A percentile compares a stretch with the other conserved stretches of the same genome.
These are phyloP conservation scores for Tragelaphus eurycerus DNA, from an alignment of 2,797 vertebrate species.

Conservation along the genomic window DNA sequence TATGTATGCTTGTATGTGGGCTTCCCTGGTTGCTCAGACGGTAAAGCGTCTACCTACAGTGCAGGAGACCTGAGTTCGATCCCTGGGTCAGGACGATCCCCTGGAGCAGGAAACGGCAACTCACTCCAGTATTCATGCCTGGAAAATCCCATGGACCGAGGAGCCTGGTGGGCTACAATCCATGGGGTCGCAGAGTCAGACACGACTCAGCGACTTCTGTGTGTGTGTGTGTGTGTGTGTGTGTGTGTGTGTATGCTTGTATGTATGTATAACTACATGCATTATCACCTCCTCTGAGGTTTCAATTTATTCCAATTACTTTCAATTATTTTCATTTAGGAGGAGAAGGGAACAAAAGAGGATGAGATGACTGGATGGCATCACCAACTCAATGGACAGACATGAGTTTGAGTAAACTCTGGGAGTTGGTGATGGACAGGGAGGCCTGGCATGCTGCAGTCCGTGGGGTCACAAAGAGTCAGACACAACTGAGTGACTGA, in stretches of 20 bases:
- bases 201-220: no score
- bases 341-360: not conserved
- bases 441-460: not conserved
- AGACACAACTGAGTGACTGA: not conserved
- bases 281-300: not conserved
- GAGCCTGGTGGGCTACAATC: no score
- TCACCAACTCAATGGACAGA: not conserved
- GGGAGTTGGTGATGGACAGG: not conserved
- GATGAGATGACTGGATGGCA: not conserved
- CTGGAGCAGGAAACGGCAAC: no score
- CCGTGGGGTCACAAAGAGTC: not conserved
- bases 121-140: no score
- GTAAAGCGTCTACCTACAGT: no score
- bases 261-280: not conserved
- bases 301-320: not conserved
- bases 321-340: constrained; percentile 12
- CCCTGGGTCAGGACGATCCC: no score
- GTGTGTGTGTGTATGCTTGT: no score
- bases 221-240: no score
- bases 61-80: no score
- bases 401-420: not conserved
- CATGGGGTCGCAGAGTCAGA: no score
- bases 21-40: no score
- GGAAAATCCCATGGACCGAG: no score
- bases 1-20: not conserved